Percentiles rank a stretch among this genome's conserved stretches.
Evolutionary conservation across 2,113 vertebrate species (phyloP).

Genomic region (Setophaga coronata): DNA sequence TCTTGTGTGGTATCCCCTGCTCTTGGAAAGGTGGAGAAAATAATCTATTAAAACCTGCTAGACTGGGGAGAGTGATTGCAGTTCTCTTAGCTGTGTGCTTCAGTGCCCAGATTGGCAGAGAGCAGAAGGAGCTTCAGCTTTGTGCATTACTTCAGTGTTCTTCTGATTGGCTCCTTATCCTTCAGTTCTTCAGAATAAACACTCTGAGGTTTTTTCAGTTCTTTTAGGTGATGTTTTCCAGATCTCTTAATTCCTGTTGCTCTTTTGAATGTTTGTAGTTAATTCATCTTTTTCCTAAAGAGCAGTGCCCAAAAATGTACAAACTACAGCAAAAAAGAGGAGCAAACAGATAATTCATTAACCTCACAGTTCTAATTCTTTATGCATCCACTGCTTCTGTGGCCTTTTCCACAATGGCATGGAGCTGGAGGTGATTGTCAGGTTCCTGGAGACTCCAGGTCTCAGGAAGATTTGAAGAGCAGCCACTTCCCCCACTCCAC

Average conservation of each 20-base stretch:
- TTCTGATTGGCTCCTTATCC: background rate
- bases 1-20: background rate
- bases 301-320: background rate
- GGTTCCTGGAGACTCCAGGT: background rate
- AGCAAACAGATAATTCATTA: background rate
- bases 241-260: background rate
- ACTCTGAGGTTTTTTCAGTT: background rate
- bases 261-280: background rate
- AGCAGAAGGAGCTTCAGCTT: background rate
- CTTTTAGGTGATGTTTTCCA: conserved; percentile 6
- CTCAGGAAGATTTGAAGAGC: background rate
- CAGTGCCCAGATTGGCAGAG: background rate
- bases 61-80: background rate
- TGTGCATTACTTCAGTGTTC: background rate
- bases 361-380: background rate
- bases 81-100: background rate
- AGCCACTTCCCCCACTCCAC: background rate
- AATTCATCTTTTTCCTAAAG: background rate
- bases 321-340: background rate
- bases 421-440: background rate
- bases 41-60: background rate
- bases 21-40: background rate
- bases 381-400: rapidly evolving
- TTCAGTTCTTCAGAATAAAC: conserved; percentile 5
- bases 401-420: background rate